Percentiles rank a stretch among this genome's conserved stretches.
Evolutionary conservation across 2,113 vertebrate species (phyloP).

Genomic region (Misgurnus mizolepis): DNA sequence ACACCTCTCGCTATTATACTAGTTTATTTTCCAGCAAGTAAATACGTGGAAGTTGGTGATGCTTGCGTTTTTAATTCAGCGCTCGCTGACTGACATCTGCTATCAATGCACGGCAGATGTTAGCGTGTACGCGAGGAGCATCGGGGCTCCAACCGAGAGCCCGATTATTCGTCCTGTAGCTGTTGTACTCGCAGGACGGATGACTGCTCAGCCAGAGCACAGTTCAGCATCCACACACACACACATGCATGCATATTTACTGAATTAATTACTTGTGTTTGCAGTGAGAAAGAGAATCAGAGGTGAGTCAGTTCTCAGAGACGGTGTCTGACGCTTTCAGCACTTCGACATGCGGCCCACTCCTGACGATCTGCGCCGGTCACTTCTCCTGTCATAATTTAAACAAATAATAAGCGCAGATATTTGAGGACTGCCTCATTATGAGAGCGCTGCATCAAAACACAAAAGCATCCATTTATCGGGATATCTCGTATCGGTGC

Average conservation of each 20-base stretch:
- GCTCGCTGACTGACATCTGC: conserved; percentile 98
- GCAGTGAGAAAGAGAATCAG: conserved; percentile 83
- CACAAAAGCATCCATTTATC: background rate
- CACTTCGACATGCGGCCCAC: conserved; percentile 21
- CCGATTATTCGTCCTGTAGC: conserved; percentile 99
- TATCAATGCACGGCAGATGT: conserved; percentile 99
- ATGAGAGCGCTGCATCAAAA: background rate
- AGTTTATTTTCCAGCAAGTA: conserved; percentile 77
- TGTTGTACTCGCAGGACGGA: conserved; percentile 99
- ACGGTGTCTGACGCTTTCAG: conserved; percentile 31
- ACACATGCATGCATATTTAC: conserved; percentile 14
- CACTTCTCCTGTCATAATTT: conserved; percentile 29
- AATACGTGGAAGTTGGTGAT: conserved; percentile 82
- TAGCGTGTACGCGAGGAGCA: conserved; percentile 91
- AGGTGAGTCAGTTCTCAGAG: conserved; percentile 58
- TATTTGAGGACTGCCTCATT: conserved; percentile 9
- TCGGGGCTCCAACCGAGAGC: conserved; percentile 85
- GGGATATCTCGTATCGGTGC: background rate
- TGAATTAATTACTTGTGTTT: conserved; percentile 99
- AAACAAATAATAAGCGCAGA: conserved; percentile 35
- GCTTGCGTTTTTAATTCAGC: conserved; percentile 80
- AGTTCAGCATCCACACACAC: conserved; percentile 78
- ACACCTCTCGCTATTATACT: conserved; percentile 58
- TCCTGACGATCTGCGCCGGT: conserved; percentile 7
- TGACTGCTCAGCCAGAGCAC: conserved; percentile 99